These are phyloP conservation scores for Morbakka virulenta DNA, from an alignment of 30 jellyfish, hydroid and myxozoan genomes.

Conservation along the genomic window DNA sequence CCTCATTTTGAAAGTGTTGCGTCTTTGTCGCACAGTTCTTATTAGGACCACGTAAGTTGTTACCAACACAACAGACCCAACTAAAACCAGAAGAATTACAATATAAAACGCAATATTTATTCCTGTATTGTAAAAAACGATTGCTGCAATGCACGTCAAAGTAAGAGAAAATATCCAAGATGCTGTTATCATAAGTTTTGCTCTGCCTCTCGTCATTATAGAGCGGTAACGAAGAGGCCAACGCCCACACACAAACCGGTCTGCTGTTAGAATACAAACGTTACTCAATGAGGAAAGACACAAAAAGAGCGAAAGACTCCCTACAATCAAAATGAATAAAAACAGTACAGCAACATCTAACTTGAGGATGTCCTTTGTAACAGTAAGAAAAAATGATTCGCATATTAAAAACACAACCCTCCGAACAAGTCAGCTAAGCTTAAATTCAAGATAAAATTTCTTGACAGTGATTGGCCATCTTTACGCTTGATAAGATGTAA, in stretches of 20 bases:
- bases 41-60: not conserved
- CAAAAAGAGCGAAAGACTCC: not conserved
- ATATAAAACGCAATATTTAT: not conserved
- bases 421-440: not conserved
- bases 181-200: not conserved
- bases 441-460: not conserved
- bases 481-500: not conserved
- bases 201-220: not conserved
- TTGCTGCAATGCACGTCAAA: not conserved
- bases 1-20: not conserved
- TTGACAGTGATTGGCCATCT: not conserved
- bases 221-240: not conserved
- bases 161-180: not conserved
- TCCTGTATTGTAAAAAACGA: not conserved
- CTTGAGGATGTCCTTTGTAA: not conserved
- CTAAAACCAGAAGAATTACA: not conserved
- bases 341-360: not conserved
- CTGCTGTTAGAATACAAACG: not conserved
- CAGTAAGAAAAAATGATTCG: not conserved
- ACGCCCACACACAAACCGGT: not conserved
- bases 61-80: not conserved
- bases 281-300: not conserved
- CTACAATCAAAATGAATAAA: not conserved
- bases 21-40: not conserved
- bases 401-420: not conserved